These are phyloP conservation scores for Ptyas mucosa DNA, from an alignment of 2,113 vertebrate species.

Conservation along the genomic window DNA sequence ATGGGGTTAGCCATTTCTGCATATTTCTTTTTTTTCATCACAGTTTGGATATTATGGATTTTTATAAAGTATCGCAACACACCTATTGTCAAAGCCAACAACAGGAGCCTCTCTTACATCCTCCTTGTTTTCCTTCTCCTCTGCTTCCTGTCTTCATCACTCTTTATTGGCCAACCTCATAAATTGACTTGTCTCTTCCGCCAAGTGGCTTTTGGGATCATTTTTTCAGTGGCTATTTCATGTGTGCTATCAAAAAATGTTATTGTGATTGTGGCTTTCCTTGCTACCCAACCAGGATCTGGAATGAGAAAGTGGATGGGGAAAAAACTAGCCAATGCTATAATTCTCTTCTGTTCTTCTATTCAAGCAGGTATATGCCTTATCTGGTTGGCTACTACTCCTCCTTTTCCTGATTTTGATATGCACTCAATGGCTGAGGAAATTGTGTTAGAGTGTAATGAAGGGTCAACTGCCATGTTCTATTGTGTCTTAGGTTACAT, in stretches of 20 bases:
- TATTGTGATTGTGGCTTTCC: constrained; percentile 4
- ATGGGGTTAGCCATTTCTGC: neutral
- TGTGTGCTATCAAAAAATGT: constrained; percentile 2
- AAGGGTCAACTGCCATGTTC: neutral
- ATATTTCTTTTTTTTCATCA: neutral
- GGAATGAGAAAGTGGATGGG: constrained; percentile 12
- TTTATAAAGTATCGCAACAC: neutral
- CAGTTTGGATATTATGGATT: neutral
- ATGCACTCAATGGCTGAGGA: neutral
- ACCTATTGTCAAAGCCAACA: constrained; percentile 10
- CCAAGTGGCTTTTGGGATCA: neutral
- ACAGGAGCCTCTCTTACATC: neutral
- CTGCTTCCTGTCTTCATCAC: neutral
- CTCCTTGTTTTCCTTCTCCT: neutral
- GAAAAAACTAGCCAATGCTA: neutral
- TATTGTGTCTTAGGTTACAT: neutral
- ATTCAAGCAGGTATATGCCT: neutral
- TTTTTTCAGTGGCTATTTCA: constrained; percentile 4
- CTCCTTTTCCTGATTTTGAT: constrained; percentile 1
- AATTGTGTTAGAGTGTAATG: constrained; percentile 8
- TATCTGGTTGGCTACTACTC: neutral
- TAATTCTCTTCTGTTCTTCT: neutral
- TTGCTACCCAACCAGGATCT: constrained; percentile 6
- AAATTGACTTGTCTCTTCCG: neutral
- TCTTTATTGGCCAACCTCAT: neutral